Evolutionary conservation across 2,797 vertebrate species (phyloP), one percentile per base, ranked within the genome.

Genomic region (Synanceia verrucosa): DNA sequence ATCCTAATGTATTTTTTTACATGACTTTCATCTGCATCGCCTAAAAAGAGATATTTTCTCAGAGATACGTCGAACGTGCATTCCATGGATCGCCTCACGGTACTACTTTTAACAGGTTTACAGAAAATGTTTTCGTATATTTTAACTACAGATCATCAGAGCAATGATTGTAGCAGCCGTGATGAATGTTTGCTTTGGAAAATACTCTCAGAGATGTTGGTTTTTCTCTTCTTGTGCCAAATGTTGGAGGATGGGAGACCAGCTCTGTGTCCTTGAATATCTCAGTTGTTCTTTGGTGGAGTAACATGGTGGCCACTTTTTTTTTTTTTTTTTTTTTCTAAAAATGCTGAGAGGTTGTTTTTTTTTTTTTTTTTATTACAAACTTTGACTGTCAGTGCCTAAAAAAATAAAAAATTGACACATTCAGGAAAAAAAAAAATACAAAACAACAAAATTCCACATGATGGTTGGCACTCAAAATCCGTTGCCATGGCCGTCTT

Each of bases 401-500:
- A 58, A 47, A 76, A 51, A 48, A n/a, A n/a, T n/a, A n/a, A n/a
- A n/a, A n/a, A n/a, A n/a, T n/a, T n/a, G n/a, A n/a, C n/a, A n/a
- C n/a, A n/a, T n/a, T n/a, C n/a, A n/a, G n/a, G n/a, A n/a, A n/a
- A n/a, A n/a, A n/a, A n/a, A n/a, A n/a, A n/a, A n/a, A n/a, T n/a
- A n/a, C n/a, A n/a, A n/a, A n/a, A n/a, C n/a, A n/a, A n/a, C n/a
- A 41, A 18, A 65, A 86, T 71, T 76, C 78, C 65, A 52, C 61
- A 47, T 69, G 78, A 79, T 59, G 73, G 75, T 77, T 57, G 78
- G 73, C 84, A 77, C 86, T 87, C 57, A 3, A 77, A 87, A 79
- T 81, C 84, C 44, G 87, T 94, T 92, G 84, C 91, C 86, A 92
- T 89, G 90, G 89, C 63, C 68, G 68, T 84, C 9, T 19, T 21